phyloP scores from a whole-genome alignment of 2,113 vertebrate genomes.

The Syrmaticus mikado region DNA sequence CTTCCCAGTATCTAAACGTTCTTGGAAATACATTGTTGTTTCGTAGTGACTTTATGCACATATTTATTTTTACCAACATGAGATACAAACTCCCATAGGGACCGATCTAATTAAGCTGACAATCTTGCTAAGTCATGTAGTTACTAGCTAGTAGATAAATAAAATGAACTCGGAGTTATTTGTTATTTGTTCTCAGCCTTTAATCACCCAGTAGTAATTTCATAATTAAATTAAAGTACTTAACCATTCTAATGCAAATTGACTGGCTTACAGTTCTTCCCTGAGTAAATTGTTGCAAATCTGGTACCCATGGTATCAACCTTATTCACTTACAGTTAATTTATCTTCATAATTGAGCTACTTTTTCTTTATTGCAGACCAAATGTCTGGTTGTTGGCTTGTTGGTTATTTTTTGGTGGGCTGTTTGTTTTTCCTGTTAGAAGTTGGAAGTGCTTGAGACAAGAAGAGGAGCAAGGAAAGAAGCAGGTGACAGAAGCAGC shows the following conservation, averaged over 20 bases:
- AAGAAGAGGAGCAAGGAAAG: background rate
- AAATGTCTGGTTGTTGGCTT: background rate
- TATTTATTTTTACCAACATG: background rate
- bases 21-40: background rate
- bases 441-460: background rate
- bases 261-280: background rate
- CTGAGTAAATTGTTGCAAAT: background rate
- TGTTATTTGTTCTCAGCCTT: conserved; percentile 48
- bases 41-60: background rate
- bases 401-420: background rate
- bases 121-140: background rate
- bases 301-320: background rate
- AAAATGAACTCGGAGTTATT: conserved; percentile 11
- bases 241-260: conserved; percentile 33
- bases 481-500: background rate
- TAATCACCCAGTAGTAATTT: conserved; percentile 43
- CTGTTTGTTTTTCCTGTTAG: background rate
- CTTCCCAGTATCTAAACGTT: background rate
- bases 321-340: background rate
- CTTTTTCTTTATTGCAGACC: background rate
- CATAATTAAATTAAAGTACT: conserved; percentile 65
- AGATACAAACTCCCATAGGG: background rate
- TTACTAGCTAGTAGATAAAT: conserved; percentile 19
- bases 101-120: conserved; percentile 47
- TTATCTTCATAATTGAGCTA: background rate